A percentile compares a stretch with the other conserved stretches of the same genome.
Conservation (phyloP, 2,888 invertebrate genomes). For the Mythimna impura region DNA sequence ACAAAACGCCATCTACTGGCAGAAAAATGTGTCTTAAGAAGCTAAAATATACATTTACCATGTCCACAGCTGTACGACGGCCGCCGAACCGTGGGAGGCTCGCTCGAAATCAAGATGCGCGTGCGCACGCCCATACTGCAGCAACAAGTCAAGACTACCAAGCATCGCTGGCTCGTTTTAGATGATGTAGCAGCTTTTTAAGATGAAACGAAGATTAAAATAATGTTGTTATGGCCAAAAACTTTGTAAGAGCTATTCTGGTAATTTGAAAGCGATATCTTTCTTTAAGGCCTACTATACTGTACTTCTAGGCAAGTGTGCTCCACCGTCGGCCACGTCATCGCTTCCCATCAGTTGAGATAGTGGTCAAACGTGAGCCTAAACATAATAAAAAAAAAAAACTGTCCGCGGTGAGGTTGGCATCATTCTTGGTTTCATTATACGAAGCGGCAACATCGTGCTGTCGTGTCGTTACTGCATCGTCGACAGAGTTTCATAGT, state of each 20-base stretch:
- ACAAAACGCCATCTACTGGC: not conserved
- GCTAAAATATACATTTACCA: slow-evolving; percentile 42
- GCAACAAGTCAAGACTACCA: slow-evolving; percentile 96
- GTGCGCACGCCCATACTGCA: slow-evolving; percentile 96
- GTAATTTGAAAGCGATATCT: too few relatives aligned
- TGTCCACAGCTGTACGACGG: slow-evolving; percentile 95
- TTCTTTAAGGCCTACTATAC: too few relatives aligned
- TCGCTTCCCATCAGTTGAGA: too few relatives aligned
- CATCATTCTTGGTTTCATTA: too few relatives aligned
- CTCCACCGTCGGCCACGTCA: too few relatives aligned
- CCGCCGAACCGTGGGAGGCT: slow-evolving; percentile 96
- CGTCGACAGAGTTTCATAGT: too few relatives aligned
- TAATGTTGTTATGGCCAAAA: not conserved
- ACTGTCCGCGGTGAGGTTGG: too few relatives aligned
- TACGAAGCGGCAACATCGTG: too few relatives aligned
- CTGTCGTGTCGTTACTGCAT: too few relatives aligned
- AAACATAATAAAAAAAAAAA: too few relatives aligned
- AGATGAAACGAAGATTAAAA: not conserved
- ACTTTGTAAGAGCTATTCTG: not conserved
- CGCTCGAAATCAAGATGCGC: slow-evolving; percentile 96
- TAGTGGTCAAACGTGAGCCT: too few relatives aligned
- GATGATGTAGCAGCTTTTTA: slow-evolving; percentile 84
- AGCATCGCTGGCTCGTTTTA: slow-evolving; percentile 98
- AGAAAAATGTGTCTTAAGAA: not conserved
- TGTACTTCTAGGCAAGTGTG: too few relatives aligned